Evolutionary conservation across 92 coral and sea anemone species (phyloP).

Genomic region (Siderastrea radians): DNA sequence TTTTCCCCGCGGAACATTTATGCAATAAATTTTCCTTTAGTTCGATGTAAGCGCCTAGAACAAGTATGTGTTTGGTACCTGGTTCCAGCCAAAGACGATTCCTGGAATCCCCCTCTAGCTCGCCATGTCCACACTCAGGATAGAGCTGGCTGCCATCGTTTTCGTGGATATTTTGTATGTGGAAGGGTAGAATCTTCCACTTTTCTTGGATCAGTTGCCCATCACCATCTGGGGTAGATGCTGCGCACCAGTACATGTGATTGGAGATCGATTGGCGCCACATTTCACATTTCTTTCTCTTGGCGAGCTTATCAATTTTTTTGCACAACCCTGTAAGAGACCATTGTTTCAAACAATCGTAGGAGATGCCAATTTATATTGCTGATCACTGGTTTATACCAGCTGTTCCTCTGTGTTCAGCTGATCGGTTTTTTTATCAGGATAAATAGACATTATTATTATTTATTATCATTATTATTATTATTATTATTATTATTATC

Average conservation of each 20-base stretch:
- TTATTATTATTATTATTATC: too few species aligned
- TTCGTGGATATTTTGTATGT: slow-evolving; percentile 52
- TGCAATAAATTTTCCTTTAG: too few species aligned
- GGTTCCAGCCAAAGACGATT: slow-evolving; percentile 42
- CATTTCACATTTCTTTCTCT: slow-evolving; percentile 23
- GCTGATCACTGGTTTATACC: too few species aligned
- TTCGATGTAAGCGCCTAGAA: too few species aligned
- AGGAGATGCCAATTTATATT: too few species aligned
- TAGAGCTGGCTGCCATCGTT: slow-evolving; percentile 3
- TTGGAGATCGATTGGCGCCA: slow-evolving; percentile 61
- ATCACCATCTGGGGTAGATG: slow-evolving; percentile 68
- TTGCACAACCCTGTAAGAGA: slow-evolving; percentile 32
- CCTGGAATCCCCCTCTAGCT: slow-evolving; percentile 46
- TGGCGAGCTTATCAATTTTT: slow-evolving; percentile 46
- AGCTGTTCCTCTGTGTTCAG: too few species aligned
- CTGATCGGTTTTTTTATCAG: too few species aligned
- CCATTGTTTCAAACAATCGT: too few species aligned
- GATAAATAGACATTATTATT: too few species aligned
- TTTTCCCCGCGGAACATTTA: too few species aligned
- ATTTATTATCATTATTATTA: too few species aligned
- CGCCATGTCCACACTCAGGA: slow-evolving; percentile 58
- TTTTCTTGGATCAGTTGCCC: slow-evolving; percentile 58
- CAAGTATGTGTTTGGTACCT: too few species aligned
- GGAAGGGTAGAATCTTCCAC: slow-evolving; percentile 60
- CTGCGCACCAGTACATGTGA: slow-evolving; percentile 72